A percentile compares a stretch with the other conserved stretches of the same genome.
Conservation (phyloP, 2,113 vertebrate species). For the Cyprinodon tularosa region DNA sequence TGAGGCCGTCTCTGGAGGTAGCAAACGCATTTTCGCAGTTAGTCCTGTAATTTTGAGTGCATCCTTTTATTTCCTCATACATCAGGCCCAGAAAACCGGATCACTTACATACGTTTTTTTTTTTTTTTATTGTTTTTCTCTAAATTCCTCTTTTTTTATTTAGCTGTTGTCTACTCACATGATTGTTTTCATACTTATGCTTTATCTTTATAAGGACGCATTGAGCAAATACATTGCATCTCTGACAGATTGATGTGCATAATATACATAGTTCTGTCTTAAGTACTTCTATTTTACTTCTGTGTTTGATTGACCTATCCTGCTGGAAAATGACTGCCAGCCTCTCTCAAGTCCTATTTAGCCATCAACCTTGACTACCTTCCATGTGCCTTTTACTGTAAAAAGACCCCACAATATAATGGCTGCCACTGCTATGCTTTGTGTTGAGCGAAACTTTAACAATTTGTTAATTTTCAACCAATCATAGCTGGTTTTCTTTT, state of each 20-base stretch:
- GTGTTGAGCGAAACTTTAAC: not conserved
- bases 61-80: not conserved
- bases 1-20: conserved; percentile 83
- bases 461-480: not conserved
- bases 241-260: too few species aligned
- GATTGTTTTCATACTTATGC: not conserved
- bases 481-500: not conserved
- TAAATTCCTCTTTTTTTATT: not conserved
- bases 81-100: not conserved
- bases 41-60: not conserved
- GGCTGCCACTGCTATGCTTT: not conserved
- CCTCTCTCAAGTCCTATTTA: not conserved
- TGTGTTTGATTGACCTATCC: too few species aligned
- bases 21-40: not conserved
- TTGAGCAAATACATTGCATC: not conserved
- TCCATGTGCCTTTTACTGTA: too few species aligned
- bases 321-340: not conserved
- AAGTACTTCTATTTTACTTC: not conserved
- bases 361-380: too few species aligned
- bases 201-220: not conserved
- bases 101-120: not conserved
- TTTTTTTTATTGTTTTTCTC: not conserved
- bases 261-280: not conserved
- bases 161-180: not conserved
- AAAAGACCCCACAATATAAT: not conserved